Conservation (phyloP, 2,113 vertebrate species). For the Caloenas nicobarica region DNA sequence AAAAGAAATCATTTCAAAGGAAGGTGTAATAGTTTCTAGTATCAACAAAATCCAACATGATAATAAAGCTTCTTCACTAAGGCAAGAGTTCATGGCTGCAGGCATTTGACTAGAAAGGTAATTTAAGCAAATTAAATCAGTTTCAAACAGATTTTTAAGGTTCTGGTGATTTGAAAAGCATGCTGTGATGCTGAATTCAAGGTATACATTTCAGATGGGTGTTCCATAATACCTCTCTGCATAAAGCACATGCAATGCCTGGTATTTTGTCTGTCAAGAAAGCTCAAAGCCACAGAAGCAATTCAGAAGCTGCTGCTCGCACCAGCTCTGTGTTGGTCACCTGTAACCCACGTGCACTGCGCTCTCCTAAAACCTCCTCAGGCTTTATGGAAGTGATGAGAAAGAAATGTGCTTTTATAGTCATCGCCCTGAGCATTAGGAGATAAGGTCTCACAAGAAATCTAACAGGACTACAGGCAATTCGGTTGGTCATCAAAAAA, state of each 20-base stretch:
- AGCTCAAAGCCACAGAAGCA: neutral
- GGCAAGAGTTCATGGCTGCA: neutral
- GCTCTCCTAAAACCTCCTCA: neutral
- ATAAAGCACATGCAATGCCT: neutral
- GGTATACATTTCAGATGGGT: neutral
- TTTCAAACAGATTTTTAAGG: slow-evolving; percentile 10
- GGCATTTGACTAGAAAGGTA: neutral
- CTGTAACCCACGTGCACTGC: neutral
- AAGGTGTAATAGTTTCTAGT: neutral
- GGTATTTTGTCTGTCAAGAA: neutral
- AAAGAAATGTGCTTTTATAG: neutral
- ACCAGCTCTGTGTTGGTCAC: neutral
- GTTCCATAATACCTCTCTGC: neutral
- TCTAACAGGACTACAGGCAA: neutral
- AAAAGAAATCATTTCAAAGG: neutral
- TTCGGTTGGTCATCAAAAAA: neutral
- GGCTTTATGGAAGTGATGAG: neutral
- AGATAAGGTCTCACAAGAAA: neutral
- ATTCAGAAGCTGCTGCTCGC: neutral
- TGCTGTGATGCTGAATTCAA: neutral
- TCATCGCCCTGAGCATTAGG: neutral
- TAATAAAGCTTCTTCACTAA: neutral
- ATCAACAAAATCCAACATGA: neutral
- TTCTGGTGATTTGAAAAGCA: neutral
- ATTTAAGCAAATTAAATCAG: slow-evolving; percentile 42